Percentiles rank a stretch among this genome's conserved stretches.
Conservation (phyloP, 1,140 invertebrate species). For the Drosophila murphyi region DNA sequence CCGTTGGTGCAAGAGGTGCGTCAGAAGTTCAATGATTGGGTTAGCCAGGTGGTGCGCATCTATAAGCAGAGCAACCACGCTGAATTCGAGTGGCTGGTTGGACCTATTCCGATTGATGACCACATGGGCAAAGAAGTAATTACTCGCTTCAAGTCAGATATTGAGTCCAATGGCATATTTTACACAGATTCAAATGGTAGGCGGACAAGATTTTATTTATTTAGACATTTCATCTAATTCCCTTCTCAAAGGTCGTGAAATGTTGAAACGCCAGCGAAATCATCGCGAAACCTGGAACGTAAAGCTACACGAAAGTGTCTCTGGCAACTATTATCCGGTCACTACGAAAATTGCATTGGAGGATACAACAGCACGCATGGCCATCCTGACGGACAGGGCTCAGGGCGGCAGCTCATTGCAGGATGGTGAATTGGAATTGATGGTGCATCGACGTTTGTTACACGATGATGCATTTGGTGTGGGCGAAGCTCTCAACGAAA, state of each 20-base stretch:
- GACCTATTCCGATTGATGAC: constrained; percentile 95
- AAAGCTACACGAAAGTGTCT: constrained; percentile 49
- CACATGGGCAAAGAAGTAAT: constrained; percentile 93
- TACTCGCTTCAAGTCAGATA: constrained; percentile 88
- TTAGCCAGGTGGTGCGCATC: constrained; percentile 92
- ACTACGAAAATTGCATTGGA: constrained; percentile 92
- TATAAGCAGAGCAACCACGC: constrained; percentile 88
- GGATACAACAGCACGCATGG: constrained; percentile 85
- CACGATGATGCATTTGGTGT: constrained; percentile 98
- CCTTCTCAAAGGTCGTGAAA: constrained; percentile 88
- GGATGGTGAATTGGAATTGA: constrained; percentile 91
- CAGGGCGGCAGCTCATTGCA: constrained; percentile 94
- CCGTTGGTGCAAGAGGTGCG: constrained; percentile 92
- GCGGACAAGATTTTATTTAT: too few relatives aligned
- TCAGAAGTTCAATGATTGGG: constrained; percentile 90
- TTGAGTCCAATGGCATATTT: constrained; percentile 89
- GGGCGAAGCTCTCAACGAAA: constrained; percentile 96
- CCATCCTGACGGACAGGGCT: constrained; percentile 92
- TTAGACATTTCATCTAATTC: not conserved
- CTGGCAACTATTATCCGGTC: constrained; percentile 97
- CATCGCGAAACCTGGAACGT: constrained; percentile 86
- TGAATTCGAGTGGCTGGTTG: constrained; percentile 97
- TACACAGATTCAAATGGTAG: constrained; percentile 95
- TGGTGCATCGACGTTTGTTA: constrained; percentile 94
- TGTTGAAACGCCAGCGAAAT: constrained; percentile 90